Evolutionary conservation across 2,888 invertebrate species (phyloP).

Genomic region (Pycnomerus fuliginosus): DNA sequence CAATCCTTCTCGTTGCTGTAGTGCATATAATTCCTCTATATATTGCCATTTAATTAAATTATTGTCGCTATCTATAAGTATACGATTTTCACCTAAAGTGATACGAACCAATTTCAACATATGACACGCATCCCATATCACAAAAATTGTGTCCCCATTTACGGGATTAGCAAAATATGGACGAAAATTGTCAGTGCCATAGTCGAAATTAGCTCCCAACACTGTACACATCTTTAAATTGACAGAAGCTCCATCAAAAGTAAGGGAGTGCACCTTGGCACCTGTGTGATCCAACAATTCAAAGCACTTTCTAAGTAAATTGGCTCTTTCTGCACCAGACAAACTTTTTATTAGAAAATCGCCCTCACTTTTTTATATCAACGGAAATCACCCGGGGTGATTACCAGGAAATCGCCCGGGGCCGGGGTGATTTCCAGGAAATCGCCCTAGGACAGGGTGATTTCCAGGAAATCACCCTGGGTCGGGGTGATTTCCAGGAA

Average conservation of each 20-base stretch:
- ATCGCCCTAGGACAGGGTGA: too few relatives aligned
- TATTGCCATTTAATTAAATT: constrained; percentile 23
- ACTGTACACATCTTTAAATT: constrained; percentile 22
- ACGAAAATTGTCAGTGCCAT: constrained; percentile 15
- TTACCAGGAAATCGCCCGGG: too few relatives aligned
- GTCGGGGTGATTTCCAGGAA: too few relatives aligned
- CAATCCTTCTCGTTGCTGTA: neutral
- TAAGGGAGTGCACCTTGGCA: constrained; percentile 22
- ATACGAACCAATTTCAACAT: constrained; percentile 36
- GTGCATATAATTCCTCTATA: constrained; percentile 21
- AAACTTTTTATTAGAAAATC: constrained; percentile 26
- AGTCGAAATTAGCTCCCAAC: constrained; percentile 7
- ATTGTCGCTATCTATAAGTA: constrained; percentile 17
- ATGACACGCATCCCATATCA: constrained; percentile 33
- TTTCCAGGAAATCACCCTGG: too few relatives aligned
- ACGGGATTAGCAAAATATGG: constrained; percentile 28
- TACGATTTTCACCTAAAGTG: constrained; percentile 22
- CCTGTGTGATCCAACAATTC: constrained; percentile 18
- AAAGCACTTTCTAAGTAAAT: constrained; percentile 20
- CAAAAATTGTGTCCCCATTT: constrained; percentile 18
- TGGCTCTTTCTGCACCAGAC: constrained; percentile 19
- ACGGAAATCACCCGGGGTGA: too few relatives aligned
- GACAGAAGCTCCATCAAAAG: constrained; percentile 25
- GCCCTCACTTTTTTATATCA: too few relatives aligned
- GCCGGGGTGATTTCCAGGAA: too few relatives aligned